Conservation (phyloP, 2,113 vertebrate species). For the Oceanites oceanicus region DNA sequence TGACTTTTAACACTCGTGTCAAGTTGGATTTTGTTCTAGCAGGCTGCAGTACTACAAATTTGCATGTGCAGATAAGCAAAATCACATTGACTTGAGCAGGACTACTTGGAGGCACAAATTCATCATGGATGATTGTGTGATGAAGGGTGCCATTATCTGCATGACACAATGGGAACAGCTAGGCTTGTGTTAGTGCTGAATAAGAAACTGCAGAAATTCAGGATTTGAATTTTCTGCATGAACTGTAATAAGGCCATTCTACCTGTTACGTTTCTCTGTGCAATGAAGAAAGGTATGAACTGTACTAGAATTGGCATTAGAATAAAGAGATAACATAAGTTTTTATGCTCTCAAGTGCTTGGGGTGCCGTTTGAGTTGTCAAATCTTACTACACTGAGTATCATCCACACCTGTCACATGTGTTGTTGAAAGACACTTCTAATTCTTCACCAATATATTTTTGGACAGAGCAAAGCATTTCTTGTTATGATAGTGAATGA, state of each 20-base stretch:
- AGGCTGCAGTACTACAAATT: not conserved
- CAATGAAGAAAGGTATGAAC: not conserved
- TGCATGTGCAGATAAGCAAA: not conserved
- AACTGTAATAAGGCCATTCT: not conserved
- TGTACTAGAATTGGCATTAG: not conserved
- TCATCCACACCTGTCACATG: not conserved
- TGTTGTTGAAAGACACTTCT: not conserved
- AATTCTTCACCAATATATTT: not conserved
- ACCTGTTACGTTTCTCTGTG: not conserved
- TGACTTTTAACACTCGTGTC: not conserved
- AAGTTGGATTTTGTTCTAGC: not conserved
- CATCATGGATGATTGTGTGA: not conserved
- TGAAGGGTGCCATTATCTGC: not conserved
- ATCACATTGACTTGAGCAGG: not conserved
- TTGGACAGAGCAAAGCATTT: not conserved
- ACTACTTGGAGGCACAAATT: not conserved
- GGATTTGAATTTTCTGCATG: not conserved
- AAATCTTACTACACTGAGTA: not conserved
- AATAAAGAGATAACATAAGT: not conserved
- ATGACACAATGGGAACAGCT: not conserved
- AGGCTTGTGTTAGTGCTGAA: not conserved
- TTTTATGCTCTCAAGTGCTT: not conserved
- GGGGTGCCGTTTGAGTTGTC: not conserved
- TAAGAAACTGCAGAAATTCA: not conserved
- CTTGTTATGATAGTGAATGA: not conserved